These are phyloP conservation scores for Lemur catta DNA, from an alignment of 2,797 vertebrate species.

Conservation along the genomic window DNA sequence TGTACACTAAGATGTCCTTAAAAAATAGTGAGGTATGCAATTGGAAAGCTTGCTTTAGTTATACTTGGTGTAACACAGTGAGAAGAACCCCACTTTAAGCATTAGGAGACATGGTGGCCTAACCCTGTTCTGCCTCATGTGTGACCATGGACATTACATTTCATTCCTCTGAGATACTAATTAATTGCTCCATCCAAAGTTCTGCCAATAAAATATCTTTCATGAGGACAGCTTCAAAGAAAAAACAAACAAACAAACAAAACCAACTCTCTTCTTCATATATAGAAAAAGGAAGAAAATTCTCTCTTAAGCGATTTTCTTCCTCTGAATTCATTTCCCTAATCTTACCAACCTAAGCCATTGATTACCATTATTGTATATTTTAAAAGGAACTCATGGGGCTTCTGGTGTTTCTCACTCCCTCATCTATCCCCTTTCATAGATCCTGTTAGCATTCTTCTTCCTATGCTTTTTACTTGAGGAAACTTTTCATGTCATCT, in stretches of 20 bases:
- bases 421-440: not conserved
- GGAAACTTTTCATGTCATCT: not conserved
- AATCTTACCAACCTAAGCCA: not conserved
- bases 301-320: not conserved
- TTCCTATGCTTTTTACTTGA: not conserved
- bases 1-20: not conserved
- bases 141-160: not conserved
- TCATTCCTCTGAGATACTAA: slow-evolving; percentile 6
- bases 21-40: not conserved
- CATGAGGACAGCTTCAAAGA: not conserved
- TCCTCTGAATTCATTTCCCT: slow-evolving; percentile 28
- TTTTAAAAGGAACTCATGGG: not conserved
- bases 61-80: not conserved
- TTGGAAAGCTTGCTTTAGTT: not conserved
- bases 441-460: not conserved
- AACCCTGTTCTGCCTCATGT: not conserved
- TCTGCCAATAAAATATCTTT: slow-evolving; percentile 15
- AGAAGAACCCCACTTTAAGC: not conserved
- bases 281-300: slow-evolving; percentile 5
- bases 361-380: not conserved
- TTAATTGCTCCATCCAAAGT: not conserved
- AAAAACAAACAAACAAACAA: not conserved
- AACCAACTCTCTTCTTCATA: not conserved
- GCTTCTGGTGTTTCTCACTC: not conserved
- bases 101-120: not conserved